These are phyloP conservation scores for Pachypsylla venusta DNA, from an alignment of 1,140 invertebrate genomes.

Conservation along the genomic window DNA sequence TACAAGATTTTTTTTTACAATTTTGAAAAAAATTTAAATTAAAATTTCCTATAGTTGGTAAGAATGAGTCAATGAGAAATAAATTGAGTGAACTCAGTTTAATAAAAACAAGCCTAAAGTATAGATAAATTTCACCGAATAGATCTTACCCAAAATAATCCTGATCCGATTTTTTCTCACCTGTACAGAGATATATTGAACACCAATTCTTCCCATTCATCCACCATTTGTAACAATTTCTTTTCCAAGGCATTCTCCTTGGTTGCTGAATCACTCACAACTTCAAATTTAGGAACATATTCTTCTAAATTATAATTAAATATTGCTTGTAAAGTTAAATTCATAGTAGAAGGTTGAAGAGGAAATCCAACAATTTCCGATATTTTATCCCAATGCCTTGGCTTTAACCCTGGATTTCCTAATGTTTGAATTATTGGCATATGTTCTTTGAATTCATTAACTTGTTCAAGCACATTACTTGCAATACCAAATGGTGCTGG, in stretches of 20 bases:
- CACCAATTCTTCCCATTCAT: slow-evolving; percentile 77
- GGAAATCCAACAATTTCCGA: slow-evolving; percentile 91
- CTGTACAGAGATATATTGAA: slow-evolving; percentile 57
- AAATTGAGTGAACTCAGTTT: neutral
- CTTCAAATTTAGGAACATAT: slow-evolving; percentile 80
- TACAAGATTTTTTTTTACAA: too few species aligned
- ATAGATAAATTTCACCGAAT: neutral
- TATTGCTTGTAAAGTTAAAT: slow-evolving; percentile 73
- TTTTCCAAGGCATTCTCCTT: slow-evolving; percentile 91
- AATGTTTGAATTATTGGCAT: slow-evolving; percentile 81
- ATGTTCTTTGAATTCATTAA: slow-evolving; percentile 80
- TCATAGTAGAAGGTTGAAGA: slow-evolving; percentile 60
- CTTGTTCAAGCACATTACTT: slow-evolving; percentile 47
- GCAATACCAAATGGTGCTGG: slow-evolving; percentile 48
- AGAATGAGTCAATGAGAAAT: too few species aligned
- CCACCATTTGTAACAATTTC: slow-evolving; percentile 76
- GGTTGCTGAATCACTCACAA: slow-evolving; percentile 84
- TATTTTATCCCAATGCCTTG: slow-evolving; percentile 89
- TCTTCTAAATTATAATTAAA: slow-evolving; percentile 84
- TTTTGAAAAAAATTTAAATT: too few species aligned
- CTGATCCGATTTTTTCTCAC: slow-evolving; percentile 16
- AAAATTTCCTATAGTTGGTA: too few species aligned
- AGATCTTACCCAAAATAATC: neutral
- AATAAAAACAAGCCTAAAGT: neutral
- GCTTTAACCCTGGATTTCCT: slow-evolving; percentile 86